Conservation (phyloP, 2,113 vertebrate genomes). For the Campylomormyrus numenius region DNA sequence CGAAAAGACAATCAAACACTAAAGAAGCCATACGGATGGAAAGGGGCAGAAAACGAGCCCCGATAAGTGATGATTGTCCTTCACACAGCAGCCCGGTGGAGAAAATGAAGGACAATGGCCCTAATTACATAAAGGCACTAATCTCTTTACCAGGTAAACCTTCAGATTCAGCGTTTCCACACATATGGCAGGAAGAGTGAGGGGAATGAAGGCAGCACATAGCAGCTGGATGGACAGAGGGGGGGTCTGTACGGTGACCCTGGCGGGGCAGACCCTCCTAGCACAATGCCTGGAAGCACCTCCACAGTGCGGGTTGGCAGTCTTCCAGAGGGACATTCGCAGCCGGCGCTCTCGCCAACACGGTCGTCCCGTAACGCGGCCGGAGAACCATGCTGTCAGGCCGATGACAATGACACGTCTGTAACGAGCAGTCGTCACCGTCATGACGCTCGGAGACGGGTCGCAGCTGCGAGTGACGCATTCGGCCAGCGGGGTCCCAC, state of each 20-base stretch:
- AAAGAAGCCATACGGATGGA: neutral
- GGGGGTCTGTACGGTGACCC: neutral
- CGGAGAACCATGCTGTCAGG: neutral
- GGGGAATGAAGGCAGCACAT: neutral
- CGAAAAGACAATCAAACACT: neutral
- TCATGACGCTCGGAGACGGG: neutral
- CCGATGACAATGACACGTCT: neutral
- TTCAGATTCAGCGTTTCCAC: neutral
- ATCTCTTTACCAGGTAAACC: neutral
- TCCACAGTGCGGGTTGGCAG: neutral
- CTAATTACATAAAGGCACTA: neutral
- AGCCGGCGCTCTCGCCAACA: neutral
- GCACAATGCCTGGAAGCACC: constrained; percentile 1
- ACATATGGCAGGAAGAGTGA: neutral
- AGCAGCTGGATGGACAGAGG: neutral
- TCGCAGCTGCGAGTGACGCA: neutral
- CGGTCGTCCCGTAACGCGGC: neutral
- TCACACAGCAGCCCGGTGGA: neutral
- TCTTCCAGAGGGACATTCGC: neutral
- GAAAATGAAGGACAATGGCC: neutral
- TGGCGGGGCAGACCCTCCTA: neutral
- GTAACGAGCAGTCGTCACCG: neutral
- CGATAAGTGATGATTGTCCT: neutral
- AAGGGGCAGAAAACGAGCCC: neutral
- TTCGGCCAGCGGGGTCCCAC: neutral